These are phyloP conservation scores for Aulostomus chinensis DNA, from an alignment of 2,797 vertebrate species.

Conservation along the genomic window DNA sequence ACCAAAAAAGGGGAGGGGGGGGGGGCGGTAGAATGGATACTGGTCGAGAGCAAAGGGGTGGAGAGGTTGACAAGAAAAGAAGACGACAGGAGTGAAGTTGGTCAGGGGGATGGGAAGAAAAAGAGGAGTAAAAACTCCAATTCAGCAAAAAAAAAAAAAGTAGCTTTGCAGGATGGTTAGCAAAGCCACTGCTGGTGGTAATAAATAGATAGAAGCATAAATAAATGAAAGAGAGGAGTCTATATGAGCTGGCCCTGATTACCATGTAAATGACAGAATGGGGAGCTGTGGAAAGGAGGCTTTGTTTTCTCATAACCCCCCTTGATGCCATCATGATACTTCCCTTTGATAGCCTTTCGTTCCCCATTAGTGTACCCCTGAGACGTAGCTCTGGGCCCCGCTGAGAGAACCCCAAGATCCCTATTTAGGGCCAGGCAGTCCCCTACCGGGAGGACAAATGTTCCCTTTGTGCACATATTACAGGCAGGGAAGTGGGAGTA, in stretches of 20 bases:
- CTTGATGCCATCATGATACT: constrained; percentile 80
- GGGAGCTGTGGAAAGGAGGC: constrained; percentile 61
- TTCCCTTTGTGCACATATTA: constrained; percentile 73
- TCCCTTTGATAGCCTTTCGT: constrained; percentile 81
- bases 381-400: constrained; percentile 61
- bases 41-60: constrained; percentile 47
- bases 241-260: constrained; percentile 74
- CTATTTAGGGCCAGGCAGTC: constrained; percentile 70
- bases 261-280: constrained; percentile 78
- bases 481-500: constrained; percentile 73
- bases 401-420: constrained; percentile 73
- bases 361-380: constrained; percentile 80
- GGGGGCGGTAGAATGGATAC: constrained; percentile 51
- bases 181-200: constrained; percentile 26
- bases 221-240: constrained; percentile 74
- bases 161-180: constrained; percentile 9
- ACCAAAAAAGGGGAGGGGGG: constrained; percentile 21
- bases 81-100: constrained; percentile 56
- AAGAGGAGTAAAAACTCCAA: constrained; percentile 31
- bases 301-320: constrained; percentile 81
- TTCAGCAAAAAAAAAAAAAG: constrained; percentile 26
- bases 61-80: constrained; percentile 47
- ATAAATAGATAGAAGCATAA: constrained; percentile 34
- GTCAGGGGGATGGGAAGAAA: constrained; percentile 31
- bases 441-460: constrained; percentile 80